These are phyloP conservation scores for Neosilurus mollespiculum DNA, from an alignment of 2,797 vertebrate genomes.

Conservation along the genomic window DNA sequence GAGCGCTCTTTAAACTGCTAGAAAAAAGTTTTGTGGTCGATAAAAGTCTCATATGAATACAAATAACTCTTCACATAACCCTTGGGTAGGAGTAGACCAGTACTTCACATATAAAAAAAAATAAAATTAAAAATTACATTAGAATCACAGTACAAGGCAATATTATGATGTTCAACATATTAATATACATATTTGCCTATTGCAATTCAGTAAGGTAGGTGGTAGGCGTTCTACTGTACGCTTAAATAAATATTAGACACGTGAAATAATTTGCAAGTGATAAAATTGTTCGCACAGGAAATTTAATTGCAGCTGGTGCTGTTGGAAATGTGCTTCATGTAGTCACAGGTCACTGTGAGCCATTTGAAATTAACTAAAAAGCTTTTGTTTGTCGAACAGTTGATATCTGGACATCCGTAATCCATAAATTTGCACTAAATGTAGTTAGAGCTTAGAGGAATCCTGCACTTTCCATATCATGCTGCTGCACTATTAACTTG, in stretches of 20 bases:
- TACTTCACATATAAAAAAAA: background rate
- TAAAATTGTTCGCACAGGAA: background rate
- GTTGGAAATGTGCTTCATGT: slow-evolving; percentile 12
- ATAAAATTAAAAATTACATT: background rate
- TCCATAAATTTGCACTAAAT: background rate
- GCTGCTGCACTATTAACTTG: background rate
- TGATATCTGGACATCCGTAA: background rate
- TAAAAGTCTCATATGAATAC: background rate
- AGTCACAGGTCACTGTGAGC: background rate
- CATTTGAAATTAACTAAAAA: background rate
- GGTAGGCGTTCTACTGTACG: background rate
- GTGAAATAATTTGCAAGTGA: slow-evolving; percentile 5
- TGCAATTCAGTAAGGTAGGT: background rate
- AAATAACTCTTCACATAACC: background rate
- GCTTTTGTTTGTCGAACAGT: background rate
- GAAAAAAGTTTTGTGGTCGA: background rate
- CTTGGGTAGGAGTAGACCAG: background rate
- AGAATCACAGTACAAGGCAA: background rate
- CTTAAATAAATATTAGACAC: slow-evolving; percentile 4
- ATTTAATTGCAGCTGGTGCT: background rate
- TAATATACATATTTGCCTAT: background rate
- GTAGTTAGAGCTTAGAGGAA: background rate
- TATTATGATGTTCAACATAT: background rate
- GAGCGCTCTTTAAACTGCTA: background rate
- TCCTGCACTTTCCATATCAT: background rate